Evolutionary conservation across 2,888 invertebrate genomes (phyloP).

Genomic region (Lamellibrachia satsuma): DNA sequence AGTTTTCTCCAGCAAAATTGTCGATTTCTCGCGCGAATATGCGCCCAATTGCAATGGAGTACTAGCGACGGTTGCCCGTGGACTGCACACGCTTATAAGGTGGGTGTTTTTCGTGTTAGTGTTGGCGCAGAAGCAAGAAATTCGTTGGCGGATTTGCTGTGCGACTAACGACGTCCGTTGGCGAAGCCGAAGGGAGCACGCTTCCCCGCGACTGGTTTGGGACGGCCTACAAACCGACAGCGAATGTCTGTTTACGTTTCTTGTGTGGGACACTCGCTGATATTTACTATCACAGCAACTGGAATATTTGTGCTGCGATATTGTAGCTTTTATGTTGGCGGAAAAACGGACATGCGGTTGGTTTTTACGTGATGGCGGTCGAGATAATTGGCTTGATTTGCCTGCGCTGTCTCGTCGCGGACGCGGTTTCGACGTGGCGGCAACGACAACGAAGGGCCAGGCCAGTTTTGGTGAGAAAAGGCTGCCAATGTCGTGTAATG

Average conservation of each 20-base stretch:
- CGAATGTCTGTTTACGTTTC: not conserved
- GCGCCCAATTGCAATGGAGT: conserved; percentile 1
- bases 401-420: not conserved
- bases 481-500: not conserved
- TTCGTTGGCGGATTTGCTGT: not conserved
- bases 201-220: not conserved
- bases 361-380: not conserved
- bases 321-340: not conserved
- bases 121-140: not conserved
- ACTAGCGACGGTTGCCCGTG: not conserved
- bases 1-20: conserved; percentile 13
- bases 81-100: not conserved
- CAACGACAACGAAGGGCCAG: not conserved
- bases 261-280: not conserved
- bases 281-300: not conserved
- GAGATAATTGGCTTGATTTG: not conserved
- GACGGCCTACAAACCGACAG: not conserved
- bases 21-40: not conserved
- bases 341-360: not conserved
- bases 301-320: not conserved
- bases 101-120: not conserved
- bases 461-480: not conserved
- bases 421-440: not conserved
- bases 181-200: not conserved
- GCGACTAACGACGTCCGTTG: not conserved